Percentiles rank a stretch among this genome's conserved stretches.
Evolutionary conservation across 2,113 vertebrate genomes (phyloP).

Genomic region (Petroica traversi): DNA sequence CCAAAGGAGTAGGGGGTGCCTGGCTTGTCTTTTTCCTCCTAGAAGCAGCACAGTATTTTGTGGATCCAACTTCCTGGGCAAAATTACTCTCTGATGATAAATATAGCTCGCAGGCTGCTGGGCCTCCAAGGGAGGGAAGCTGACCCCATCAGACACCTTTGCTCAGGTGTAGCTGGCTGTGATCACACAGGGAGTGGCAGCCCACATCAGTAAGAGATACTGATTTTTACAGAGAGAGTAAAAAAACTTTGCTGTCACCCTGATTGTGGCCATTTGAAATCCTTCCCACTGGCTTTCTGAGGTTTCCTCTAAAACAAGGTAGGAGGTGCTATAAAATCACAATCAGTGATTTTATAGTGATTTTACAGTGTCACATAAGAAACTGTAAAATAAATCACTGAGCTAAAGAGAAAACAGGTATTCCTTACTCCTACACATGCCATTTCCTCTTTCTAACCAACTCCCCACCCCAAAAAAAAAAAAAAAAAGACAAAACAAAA

Average conservation of each 20-base stretch:
- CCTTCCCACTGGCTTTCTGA: background rate
- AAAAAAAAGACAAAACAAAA: no score
- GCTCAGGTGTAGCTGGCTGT: background rate
- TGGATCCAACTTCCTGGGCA: background rate
- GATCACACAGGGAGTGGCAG: background rate
- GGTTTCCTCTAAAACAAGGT: background rate
- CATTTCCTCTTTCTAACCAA: background rate
- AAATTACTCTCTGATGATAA: background rate
- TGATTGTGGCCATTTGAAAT: background rate
- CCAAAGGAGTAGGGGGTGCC: background rate
- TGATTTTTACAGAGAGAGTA: no score
- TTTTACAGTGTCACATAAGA: background rate
- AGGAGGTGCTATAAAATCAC: background rate
- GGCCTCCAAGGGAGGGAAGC: background rate
- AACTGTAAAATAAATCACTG: background rate
- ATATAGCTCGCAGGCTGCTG: background rate
- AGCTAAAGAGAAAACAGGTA: background rate
- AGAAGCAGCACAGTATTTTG: background rate
- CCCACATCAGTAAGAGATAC: background rate
- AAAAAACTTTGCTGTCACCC: background rate
- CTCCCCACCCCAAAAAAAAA: rapidly evolving
- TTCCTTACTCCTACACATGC: background rate
- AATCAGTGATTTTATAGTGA: no score
- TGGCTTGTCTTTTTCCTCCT: background rate
- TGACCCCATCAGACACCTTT: background rate